Evolutionary conservation across 2,888 invertebrate species (phyloP).

Genomic region (Rhopalosiphum nymphaeae): DNA sequence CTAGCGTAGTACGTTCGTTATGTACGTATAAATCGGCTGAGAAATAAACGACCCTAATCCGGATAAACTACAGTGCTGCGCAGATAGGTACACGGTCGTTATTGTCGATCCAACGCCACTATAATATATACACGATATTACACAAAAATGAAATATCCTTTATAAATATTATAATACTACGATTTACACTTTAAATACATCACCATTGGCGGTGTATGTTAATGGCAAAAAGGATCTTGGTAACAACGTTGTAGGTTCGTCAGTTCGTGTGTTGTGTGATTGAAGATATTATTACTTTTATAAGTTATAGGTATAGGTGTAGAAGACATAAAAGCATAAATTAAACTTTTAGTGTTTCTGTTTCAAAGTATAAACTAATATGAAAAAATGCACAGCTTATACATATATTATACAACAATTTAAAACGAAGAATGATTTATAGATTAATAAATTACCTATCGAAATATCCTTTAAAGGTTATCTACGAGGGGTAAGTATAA

Average conservation of each 20-base stretch:
- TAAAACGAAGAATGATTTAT: not conserved
- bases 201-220: not conserved
- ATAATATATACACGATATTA: not conserved
- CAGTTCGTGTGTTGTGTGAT: not conserved
- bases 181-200: not conserved
- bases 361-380: not conserved
- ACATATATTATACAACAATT: not conserved
- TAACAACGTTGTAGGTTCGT: not conserved
- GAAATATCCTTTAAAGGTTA: not conserved
- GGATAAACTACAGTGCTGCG: not conserved
- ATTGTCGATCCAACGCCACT: not conserved
- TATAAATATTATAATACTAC: not conserved
- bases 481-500: not conserved
- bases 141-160: not conserved
- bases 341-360: not conserved
- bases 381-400: not conserved
- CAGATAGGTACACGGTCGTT: not conserved
- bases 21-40: not conserved
- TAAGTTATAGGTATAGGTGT: not conserved
- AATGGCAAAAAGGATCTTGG: not conserved
- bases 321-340: not conserved
- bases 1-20: not conserved
- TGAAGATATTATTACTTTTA: not conserved
- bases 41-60: slow-evolving; percentile 44
- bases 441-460: not conserved